Base-by-base conservation (phyloP, 1,140 invertebrate genomes). In the Drosophila guanche region DNA sequence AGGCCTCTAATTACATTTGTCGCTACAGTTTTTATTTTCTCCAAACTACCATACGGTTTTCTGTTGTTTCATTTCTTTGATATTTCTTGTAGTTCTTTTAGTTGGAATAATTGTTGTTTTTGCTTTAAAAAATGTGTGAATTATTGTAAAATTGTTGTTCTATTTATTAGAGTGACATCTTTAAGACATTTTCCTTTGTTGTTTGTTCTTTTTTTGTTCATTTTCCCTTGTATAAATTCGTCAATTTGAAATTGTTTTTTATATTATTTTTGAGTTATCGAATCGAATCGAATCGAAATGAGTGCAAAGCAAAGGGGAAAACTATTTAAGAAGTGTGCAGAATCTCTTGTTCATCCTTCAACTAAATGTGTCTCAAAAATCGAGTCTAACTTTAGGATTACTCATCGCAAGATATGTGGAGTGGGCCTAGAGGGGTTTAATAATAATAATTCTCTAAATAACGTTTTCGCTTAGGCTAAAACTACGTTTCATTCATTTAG, bases 151-250 rank as follows among this genome's bases (percentile, higher is more conserved):
- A 58, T 50, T 10, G 10, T 12, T 37, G 43, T 75, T 20, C 54
- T 57, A n/a, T 47, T 45, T 42, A 37, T 74, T 75, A 46, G 51
- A 46, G 46, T 45, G 23, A 23, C n/a, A n/a, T 51, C 47, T 63
- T 83, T 33, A 73, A 81, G 52, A 83, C 25, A 61, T 63, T 78
- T 78, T 57, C 2, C 20, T 3, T 56, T 53, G 27, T 56, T 67
- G 2, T 43, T 53, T 25, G 65, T 57, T 57, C 1, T 23, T 3
- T 56, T 56, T 33, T 56, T 66, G 5, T 46, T 53, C 5, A 4
- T 42, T 29, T 62, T 58, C 8, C n/a, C 12, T 77, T 75, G 55
- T 66, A 73, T 89, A 89, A 89, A 89, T 88, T 88, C 83, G 84
- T 88, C 54, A 76, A 61, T 65, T 84, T 84, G 33, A 37, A 37